phyloP scores from a whole-genome alignment of 2,888 invertebrate species.

The Sminthurinus aureus region DNA sequence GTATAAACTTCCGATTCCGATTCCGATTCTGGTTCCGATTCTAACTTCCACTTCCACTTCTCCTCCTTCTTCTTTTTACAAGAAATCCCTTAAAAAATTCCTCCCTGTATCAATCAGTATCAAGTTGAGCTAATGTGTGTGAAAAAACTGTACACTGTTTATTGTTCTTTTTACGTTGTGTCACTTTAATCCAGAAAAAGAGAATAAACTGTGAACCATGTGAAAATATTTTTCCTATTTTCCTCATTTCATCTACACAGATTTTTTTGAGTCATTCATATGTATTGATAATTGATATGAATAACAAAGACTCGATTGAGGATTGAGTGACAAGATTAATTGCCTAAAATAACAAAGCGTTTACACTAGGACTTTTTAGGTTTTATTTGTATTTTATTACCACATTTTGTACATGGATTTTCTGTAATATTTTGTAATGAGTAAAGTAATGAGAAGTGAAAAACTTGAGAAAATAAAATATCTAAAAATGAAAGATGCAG shows the following conservation, averaged over 20 bases:
- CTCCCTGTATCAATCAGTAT: no score
- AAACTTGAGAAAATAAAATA: neutral
- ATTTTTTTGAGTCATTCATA: conserved; percentile 21
- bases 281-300: neutral
- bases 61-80: no score
- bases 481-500: neutral
- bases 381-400: neutral
- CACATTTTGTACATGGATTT: neutral
- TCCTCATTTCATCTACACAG: no score
- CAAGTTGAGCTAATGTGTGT: neutral
- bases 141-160: no score
- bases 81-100: no score
- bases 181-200: neutral
- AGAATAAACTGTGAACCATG: conserved; percentile 20
- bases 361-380: no score
- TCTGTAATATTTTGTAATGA: neutral
- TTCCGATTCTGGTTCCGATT: no score
- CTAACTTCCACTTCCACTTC: no score
- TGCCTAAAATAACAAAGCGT: conserved; percentile 2
- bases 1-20: no score
- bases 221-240: conserved; percentile 40
- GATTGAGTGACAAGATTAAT: conserved; percentile 11
- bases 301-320: neutral
- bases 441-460: neutral
- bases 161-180: neutral